These are phyloP conservation scores for Theropithecus gelada DNA, from an alignment of 2,113 vertebrate species.

Conservation along the genomic window DNA sequence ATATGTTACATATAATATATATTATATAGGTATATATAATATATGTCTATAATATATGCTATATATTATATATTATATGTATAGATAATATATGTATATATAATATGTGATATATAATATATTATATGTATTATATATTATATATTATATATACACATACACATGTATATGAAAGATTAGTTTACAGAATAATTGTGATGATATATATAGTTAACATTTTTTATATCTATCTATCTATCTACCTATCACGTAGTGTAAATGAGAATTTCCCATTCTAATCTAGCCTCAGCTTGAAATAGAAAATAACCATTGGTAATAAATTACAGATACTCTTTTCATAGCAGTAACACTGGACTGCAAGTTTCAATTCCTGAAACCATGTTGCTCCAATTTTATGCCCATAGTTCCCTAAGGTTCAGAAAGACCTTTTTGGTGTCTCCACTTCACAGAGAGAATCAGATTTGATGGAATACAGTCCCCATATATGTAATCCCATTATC, in stretches of 20 bases:
- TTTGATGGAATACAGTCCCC: background rate
- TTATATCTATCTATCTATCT: background rate
- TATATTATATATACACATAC: background rate
- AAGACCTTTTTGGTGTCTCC: background rate
- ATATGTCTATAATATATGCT: no score
- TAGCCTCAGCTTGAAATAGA: background rate
- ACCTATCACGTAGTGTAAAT: background rate
- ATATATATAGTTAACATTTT: background rate
- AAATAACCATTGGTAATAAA: conserved; percentile 20
- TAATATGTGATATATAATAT: no score
- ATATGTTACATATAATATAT: background rate
- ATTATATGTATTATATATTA: no score
- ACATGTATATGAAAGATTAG: background rate
- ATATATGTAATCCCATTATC: background rate
- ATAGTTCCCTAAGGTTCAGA: background rate
- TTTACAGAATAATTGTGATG: background rate
- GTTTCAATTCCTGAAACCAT: background rate
- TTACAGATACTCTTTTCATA: background rate
- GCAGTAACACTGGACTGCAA: background rate
- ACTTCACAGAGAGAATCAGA: background rate
- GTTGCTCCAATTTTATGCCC: background rate
- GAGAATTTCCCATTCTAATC: background rate
- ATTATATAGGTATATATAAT: no score
- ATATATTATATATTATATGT: no score
- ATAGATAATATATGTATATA: no score